Conservation (phyloP, 2,113 vertebrate genomes). For the Mesembrinibis cayennensis region DNA sequence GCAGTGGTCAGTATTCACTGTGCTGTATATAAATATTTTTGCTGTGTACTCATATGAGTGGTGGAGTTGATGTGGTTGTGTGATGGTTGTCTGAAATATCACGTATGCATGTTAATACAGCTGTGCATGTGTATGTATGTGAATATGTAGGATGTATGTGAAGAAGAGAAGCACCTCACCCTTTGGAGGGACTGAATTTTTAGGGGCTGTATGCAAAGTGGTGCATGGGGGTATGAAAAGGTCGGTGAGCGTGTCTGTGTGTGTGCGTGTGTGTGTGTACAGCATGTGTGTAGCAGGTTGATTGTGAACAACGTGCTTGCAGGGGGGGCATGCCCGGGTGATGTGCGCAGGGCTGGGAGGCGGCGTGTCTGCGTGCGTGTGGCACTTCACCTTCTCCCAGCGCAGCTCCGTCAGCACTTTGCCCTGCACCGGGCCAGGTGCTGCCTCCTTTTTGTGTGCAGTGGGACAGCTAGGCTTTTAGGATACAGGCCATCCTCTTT, state of each 20-base stretch:
- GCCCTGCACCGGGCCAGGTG: neutral
- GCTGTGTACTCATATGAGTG: neutral
- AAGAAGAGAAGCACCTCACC: neutral
- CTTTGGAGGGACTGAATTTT: neutral
- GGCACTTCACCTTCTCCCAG: neutral
- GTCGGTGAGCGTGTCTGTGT: neutral
- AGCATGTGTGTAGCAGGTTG: neutral
- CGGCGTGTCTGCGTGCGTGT: rapidly evolving
- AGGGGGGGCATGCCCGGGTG: neutral
- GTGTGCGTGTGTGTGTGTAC: neutral
- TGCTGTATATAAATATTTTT: neutral
- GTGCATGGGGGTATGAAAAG: neutral
- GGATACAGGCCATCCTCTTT: neutral
- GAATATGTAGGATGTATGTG: no score
- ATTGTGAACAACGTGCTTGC: neutral
- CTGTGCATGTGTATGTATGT: neutral
- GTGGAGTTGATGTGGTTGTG: neutral
- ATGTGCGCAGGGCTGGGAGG: neutral
- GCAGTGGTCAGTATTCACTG: neutral
- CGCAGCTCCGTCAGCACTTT: neutral
- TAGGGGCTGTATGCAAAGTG: neutral
- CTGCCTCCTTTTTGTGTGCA: neutral
- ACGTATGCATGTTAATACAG: neutral
- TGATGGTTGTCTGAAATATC: neutral
- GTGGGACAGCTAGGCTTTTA: neutral